Conservation (phyloP, 1,140 invertebrate genomes). For the Brachionus calyciflorus region DNA sequence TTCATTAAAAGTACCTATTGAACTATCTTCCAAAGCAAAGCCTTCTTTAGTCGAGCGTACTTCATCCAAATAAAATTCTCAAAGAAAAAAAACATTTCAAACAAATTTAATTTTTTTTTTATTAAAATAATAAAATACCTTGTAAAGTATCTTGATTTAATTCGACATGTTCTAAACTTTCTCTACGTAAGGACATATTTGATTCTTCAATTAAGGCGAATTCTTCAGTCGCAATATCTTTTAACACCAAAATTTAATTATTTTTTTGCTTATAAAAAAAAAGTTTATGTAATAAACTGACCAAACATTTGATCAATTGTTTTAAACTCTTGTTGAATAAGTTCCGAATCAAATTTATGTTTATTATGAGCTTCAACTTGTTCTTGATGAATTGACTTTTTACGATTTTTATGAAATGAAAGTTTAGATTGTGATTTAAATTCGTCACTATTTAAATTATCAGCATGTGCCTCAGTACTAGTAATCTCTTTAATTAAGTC, state of each 20-base stretch:
- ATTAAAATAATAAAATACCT: conserved; percentile 8
- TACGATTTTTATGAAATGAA: no score
- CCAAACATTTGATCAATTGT: conserved; percentile 26
- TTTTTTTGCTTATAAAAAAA: not conserved
- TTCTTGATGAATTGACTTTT: no score
- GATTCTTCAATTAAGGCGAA: not conserved
- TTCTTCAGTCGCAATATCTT: not conserved
- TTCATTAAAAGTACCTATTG: not conserved
- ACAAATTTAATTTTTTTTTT: not conserved
- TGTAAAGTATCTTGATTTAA: not conserved
- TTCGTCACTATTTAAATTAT: not conserved
- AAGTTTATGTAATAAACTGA: not conserved
- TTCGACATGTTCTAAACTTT: not conserved
- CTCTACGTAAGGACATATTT: not conserved
- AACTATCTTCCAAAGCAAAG: conserved; percentile 1
- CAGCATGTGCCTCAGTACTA: not conserved
- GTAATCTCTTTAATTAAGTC: no score
- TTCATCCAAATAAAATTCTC: conserved; percentile 31
- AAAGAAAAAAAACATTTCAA: not conserved
- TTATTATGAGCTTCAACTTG: no score
- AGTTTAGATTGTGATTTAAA: no score
- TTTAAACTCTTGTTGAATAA: conserved; percentile 25
- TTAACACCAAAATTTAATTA: conserved; percentile 3
- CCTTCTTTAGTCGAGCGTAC: not conserved
- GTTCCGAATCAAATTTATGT: not conserved